Evolutionary conservation across 2,888 invertebrate species (phyloP).

Genomic region (Nasonovia ribisnigri): DNA sequence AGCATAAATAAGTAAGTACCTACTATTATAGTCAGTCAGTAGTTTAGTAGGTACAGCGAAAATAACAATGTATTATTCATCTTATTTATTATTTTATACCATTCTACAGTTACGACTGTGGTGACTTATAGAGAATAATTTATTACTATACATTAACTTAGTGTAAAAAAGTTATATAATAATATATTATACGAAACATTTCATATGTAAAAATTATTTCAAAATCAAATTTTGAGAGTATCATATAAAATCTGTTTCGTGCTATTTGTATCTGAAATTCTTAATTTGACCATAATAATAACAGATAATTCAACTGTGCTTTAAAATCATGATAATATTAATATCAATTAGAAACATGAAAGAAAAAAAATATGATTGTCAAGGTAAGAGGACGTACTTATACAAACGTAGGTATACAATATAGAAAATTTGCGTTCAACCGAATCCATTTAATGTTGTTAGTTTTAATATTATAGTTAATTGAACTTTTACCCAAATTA

Average conservation of each 20-base stretch:
- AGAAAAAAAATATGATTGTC: background rate
- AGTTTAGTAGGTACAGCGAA: background rate
- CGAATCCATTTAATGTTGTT: background rate
- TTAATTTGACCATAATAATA: background rate
- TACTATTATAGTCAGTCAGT: background rate
- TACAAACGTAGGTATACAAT: background rate
- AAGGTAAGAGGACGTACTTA: background rate
- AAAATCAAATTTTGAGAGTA: background rate
- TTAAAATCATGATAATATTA: background rate
- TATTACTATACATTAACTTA: background rate
- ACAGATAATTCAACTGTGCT: background rate
- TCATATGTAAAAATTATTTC: background rate
- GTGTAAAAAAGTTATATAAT: background rate
- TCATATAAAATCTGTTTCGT: background rate
- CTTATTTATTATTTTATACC: background rate
- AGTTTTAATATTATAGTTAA: background rate
- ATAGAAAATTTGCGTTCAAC: background rate
- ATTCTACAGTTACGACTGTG: background rate
- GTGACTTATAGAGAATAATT: background rate
- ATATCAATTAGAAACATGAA: background rate
- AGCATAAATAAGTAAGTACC: background rate
- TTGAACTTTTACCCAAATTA: background rate
- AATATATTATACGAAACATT: background rate
- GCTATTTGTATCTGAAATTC: background rate
- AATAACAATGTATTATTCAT: background rate